Percentiles rank a stretch among this genome's conserved stretches.
These are phyloP conservation scores for Cariama cristata DNA, from an alignment of 2,113 vertebrate species.

Conservation along the genomic window DNA sequence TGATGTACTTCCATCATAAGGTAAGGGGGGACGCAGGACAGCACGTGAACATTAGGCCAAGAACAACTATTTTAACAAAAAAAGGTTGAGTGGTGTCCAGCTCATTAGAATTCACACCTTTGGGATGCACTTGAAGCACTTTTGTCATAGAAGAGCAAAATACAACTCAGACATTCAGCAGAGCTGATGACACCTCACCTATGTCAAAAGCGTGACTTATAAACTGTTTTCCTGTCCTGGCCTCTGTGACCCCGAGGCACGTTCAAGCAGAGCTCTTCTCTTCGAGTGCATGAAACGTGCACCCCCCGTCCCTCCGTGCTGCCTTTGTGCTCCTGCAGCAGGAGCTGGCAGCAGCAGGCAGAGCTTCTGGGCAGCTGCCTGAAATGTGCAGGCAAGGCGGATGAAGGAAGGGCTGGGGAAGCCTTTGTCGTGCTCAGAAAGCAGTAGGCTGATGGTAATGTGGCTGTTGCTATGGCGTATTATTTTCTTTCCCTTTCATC, in stretches of 20 bases:
- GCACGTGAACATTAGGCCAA: background rate
- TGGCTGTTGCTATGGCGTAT: background rate
- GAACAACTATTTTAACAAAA: background rate
- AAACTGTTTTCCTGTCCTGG: background rate
- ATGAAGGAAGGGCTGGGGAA: background rate
- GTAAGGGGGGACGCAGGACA: background rate
- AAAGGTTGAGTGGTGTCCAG: background rate
- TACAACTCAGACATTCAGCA: background rate
- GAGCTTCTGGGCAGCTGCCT: background rate
- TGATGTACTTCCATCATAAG: background rate
- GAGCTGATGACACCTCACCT: background rate
- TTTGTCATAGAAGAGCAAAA: background rate
- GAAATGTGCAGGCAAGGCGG: background rate
- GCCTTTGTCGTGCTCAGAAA: background rate
- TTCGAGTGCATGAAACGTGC: fast-evolving
- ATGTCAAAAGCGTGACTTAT: background rate
- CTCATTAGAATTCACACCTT: fast-evolving
- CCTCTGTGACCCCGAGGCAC: background rate
- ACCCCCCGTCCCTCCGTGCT: background rate
- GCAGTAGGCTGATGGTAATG: background rate
- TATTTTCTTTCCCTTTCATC: background rate
- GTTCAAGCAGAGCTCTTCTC: background rate
- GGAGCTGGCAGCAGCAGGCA: background rate
- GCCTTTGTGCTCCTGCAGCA: fast-evolving
- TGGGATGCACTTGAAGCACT: background rate